phyloP scores from a whole-genome alignment of 2,797 vertebrate species.

The Mormyrus proboscirostris region DNA sequence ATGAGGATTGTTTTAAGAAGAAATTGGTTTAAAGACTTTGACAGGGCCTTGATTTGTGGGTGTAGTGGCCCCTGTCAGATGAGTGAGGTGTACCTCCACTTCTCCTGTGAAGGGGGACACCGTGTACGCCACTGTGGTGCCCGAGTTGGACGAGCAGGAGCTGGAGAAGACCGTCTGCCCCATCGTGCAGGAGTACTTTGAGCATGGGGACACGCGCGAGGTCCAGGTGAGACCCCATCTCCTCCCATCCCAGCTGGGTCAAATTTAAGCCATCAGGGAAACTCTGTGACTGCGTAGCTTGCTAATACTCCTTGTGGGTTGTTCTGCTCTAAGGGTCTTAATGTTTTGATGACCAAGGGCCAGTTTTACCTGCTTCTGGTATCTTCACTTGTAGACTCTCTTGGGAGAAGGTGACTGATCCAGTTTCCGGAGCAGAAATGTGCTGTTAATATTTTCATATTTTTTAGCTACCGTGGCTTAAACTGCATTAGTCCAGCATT shows the following conservation, averaged over 20 bases:
- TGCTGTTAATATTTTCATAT: neutral
- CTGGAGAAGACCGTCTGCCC: conserved; percentile 78
- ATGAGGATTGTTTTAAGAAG: too few relatives aligned
- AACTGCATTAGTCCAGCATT: neutral
- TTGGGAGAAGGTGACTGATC: neutral
- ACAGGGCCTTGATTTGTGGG: neutral
- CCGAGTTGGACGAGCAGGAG: conserved; percentile 71
- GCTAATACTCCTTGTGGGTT: neutral
- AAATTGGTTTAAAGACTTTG: too few relatives aligned
- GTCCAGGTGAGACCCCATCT: conserved; percentile 59
- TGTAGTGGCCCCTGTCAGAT: neutral
- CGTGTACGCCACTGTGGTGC: conserved; percentile 72
- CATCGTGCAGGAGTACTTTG: conserved; percentile 80
- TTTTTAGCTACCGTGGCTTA: neutral
- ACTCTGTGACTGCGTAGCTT: neutral
- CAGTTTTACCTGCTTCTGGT: neutral
- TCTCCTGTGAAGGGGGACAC: conserved; percentile 66
- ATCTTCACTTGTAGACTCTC: neutral
- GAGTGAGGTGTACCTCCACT: neutral
- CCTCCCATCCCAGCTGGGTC: neutral
- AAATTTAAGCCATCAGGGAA: neutral
- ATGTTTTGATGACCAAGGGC: neutral
- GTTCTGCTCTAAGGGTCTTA: neutral
- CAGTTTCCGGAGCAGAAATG: neutral
- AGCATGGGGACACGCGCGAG: conserved; percentile 79